Base-by-base conservation (phyloP, 2,888 invertebrate genomes). In the Drosophila mimetica region DNA sequence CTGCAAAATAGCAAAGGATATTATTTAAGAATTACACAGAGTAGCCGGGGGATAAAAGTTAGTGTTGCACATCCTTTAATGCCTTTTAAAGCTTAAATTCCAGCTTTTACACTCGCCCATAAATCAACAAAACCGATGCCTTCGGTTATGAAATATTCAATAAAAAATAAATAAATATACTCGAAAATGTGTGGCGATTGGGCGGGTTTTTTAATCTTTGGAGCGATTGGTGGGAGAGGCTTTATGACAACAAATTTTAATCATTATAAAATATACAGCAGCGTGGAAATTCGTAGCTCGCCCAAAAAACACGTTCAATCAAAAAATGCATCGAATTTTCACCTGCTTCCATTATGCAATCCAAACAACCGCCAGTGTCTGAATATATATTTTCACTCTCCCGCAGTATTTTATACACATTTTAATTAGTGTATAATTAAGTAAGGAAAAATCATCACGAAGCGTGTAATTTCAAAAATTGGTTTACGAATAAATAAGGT, bases 361-460 rank as follows among this genome's bases (percentile, higher is more conserved):
- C 13, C 46, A 48, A 44, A 54, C 37, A 51, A 11, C 13, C 30
- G 30, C 28, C 28, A 13, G 4, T 30, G 22, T 18, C 22, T 46
- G 36, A 37, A 50, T 54, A 13, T 54, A 14, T 58, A 30, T 67
- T 53, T 44, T 25, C 6, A 8, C 16, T 18, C 39, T 18, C 18
- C 11, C 11, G 11, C 11, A 39, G 11, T 18, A 51, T 48, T 57
- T 60, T 41, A 61, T 41, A 60, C 37, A 70, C 53, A 51, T 63
- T 71, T 70, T 70, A 71, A 71, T 71, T 44, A 64, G 63, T 47
- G 48, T 57, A 37, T 58, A 69, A 69, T 69, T 52, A 52, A 58
- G 28, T 52, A 25, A 30, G 20, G 9, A 22, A 46, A 46, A 37
- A 16, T 14, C 9, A 16, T 9, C n/a, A n/a, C 16, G 16, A 13